These are phyloP conservation scores for Corythucha ciliata DNA, from an alignment of 2,888 invertebrate species.

Conservation along the genomic window DNA sequence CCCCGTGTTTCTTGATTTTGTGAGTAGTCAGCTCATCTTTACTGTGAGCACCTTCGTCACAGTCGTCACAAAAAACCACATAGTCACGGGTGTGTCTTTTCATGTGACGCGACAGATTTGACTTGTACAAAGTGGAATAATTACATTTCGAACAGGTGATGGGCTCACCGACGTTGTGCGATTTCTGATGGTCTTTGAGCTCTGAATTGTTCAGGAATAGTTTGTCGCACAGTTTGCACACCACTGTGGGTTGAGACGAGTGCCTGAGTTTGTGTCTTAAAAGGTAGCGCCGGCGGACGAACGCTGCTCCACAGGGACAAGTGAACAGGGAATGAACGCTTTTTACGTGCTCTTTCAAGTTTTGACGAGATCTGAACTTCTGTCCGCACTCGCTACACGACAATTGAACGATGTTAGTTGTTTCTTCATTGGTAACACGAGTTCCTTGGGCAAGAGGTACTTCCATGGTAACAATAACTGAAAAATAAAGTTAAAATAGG, in stretches of 20 bases:
- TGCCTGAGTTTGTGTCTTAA: constrained; percentile 19
- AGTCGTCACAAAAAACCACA: constrained; percentile 40
- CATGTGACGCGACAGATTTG: constrained; percentile 47
- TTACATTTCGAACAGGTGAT: constrained; percentile 35
- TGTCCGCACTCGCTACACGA: no score
- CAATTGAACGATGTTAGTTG: no score
- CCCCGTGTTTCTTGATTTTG: constrained; percentile 44
- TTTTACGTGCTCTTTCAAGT: constrained; percentile 17
- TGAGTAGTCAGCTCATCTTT: constrained; percentile 46
- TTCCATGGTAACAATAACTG: no score
- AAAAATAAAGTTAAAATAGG: no score
- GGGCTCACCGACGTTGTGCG: constrained; percentile 45
- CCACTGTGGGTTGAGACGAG: constrained; percentile 17
- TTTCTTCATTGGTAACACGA: no score
- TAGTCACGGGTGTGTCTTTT: constrained; percentile 50
- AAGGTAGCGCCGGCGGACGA: constrained; percentile 11
- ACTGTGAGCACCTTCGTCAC: constrained; percentile 41
- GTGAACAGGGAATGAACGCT: constrained; percentile 13
- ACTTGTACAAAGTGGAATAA: constrained; percentile 43
- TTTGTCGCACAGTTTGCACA: constrained; percentile 20
- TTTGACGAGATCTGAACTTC: no score
- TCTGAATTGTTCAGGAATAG: constrained; percentile 25
- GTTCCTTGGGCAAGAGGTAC: no score
- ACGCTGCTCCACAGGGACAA: constrained; percentile 25
- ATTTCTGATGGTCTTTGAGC: constrained; percentile 41